Base-by-base conservation (phyloP, 2,888 invertebrate species). In the Polylopha cassiicola region DNA sequence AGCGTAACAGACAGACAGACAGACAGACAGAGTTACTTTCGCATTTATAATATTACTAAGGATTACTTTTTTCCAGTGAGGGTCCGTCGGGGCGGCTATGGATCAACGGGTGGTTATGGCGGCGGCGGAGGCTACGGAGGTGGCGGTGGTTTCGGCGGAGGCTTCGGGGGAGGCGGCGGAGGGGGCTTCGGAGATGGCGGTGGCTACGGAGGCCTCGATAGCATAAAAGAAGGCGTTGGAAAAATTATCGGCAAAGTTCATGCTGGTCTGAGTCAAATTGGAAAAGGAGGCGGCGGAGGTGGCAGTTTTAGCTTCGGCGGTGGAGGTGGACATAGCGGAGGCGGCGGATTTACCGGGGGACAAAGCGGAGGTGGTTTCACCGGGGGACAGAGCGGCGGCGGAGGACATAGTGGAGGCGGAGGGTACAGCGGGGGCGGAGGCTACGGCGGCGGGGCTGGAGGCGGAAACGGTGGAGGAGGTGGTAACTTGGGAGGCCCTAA, bases 1-100 rank as follows among this genome's bases (percentile, higher is more conserved):
- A n/a, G n/a, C n/a, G n/a, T n/a, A n/a, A n/a, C n/a, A n/a, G n/a
- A n/a, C n/a, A n/a, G n/a, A n/a, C n/a, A n/a, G n/a, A n/a, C n/a
- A n/a, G n/a, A n/a, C n/a, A n/a, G n/a, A n/a, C n/a, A n/a, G n/a
- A n/a, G n/a, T n/a, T n/a, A n/a, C n/a, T n/a, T n/a, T n/a, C n/a
- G n/a, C n/a, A n/a, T n/a, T 15, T 29, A 9, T 14, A 8, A n/a
- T 20, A 37, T 27, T 13, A 18, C 24, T 28, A 28, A 20, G 31
- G 39, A 45, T 27, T 53, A 37, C 48, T 46, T 38, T 32, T 47
- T 75, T 61, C 24, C 72, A 81, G 81, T 65, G 39, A 63, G 77
- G 56, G 46, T 71, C 7, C 66, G 71, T 6, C 70, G 79, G 20
- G 69, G 77, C 27, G 69, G 71, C 41, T 64, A 65, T 5, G 52